Base-by-base conservation (phyloP, 2,797 vertebrate species). In the Hydrophis major region DNA sequence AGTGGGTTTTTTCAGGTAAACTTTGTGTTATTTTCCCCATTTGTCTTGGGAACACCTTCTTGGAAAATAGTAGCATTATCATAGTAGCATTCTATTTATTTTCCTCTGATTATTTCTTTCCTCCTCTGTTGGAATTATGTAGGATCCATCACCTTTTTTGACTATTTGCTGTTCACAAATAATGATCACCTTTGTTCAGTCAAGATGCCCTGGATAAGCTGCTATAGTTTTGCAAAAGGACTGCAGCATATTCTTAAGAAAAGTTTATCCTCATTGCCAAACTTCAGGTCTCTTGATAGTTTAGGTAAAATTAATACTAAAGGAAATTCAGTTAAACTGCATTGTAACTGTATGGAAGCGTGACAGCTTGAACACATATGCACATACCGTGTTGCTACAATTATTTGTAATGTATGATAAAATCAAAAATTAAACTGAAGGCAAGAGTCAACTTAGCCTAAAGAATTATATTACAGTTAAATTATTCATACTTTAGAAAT, bases 271-370 rank as follows among this genome's bases (percentile, higher is more conserved):
- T 27, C 53, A 42, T 20, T 2, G 0, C 32, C 56, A 63, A 66
- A 20, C 18, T 69, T n/a, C 25, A 66, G 42, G 4, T 93, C 61
- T 63, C 53, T 87, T 28, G 4, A 8, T 60, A 28, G 53, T 87
- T n/a, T 66, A 37, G 4, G 4, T 42, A 74, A 60, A 90, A 88
- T 88, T 60, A 53, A 22, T 5, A 83, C 20, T 12, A 25, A 83
- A 83, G 74, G 37, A 13, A 59, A 90, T 90, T 87, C 60, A 66
- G 57, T 90, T 93, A 74, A 93, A 93, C 60, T 88, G 37, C 10
- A 56, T 53, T 56, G 18, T 88, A 78, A 88, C 56, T 89, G 3
- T 56, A 32, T 32, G 74, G 63, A 94, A 53, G 22, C 18, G 14
- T 22, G 37, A 63, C n/a, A 6, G 28, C 47, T 20, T 86, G 74